Evolutionary conservation across 2,797 vertebrate species (phyloP).

Genomic region (Gymnopithys bicolor): DNA sequence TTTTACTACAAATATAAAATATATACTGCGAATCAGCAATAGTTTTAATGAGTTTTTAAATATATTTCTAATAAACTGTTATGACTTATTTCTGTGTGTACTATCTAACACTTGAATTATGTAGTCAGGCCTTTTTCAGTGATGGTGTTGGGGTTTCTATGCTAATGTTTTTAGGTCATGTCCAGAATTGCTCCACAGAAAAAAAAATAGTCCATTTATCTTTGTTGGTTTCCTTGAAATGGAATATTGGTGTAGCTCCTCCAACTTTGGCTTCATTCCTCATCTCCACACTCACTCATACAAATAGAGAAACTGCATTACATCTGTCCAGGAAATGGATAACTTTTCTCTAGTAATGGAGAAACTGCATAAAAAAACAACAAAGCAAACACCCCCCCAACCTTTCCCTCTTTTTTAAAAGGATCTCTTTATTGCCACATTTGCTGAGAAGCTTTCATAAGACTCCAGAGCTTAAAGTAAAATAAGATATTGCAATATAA

Average conservation of each 20-base stretch:
- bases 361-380: not conserved
- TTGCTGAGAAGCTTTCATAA: not conserved
- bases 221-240: not conserved
- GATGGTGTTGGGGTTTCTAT: not conserved
- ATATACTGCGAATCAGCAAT: not conserved
- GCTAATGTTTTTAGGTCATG: not conserved
- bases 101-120: not conserved
- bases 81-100: not conserved
- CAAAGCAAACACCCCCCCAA: no score
- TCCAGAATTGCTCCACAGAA: not conserved
- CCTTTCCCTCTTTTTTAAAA: not conserved
- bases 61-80: not conserved
- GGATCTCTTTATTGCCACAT: not conserved
- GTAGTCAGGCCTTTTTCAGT: not conserved
- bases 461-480: not conserved
- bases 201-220: not conserved
- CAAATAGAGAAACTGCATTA: not conserved
- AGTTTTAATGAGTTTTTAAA: not conserved
- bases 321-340: not conserved
- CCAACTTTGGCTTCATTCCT: not conserved
- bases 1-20: constrained; percentile 8
- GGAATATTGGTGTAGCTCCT: not conserved
- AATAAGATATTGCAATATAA: not conserved
- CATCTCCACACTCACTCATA: not conserved
- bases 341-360: not conserved